Conservation (phyloP, 2,113 vertebrate genomes). For the Danionella cerebrum region DNA sequence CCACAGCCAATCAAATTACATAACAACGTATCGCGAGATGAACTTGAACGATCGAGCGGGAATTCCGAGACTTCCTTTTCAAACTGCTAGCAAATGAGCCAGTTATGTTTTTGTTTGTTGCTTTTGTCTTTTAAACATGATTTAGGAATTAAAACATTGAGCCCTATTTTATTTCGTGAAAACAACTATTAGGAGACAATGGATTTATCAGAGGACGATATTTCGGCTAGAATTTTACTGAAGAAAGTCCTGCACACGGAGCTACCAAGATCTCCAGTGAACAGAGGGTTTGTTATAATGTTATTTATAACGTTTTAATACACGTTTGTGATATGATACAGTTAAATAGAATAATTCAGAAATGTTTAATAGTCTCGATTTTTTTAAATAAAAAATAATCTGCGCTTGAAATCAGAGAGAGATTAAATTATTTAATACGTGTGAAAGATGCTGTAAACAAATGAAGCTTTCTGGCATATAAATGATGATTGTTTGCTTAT, state of each 20-base stretch:
- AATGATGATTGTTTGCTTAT: too few relatives aligned
- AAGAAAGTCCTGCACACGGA: constrained; percentile 53
- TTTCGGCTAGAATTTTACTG: constrained; percentile 58
- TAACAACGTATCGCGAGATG: not conserved
- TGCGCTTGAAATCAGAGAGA: too few relatives aligned
- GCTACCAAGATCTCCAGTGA: constrained; percentile 51
- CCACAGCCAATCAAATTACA: not conserved
- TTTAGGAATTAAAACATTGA: not conserved
- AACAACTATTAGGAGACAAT: constrained; percentile 31
- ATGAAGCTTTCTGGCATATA: too few relatives aligned
- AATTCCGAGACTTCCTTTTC: not conserved
- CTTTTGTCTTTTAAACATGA: not conserved
- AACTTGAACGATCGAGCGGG: not conserved
- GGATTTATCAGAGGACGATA: constrained; percentile 55
- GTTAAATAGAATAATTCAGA: too few relatives aligned
- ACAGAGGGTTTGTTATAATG: constrained; percentile 33
- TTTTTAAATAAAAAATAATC: too few relatives aligned
- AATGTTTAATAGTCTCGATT: too few relatives aligned
- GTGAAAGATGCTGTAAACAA: too few relatives aligned
- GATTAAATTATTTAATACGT: too few relatives aligned
- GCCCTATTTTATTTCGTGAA: not conserved
- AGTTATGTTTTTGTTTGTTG: not conserved
- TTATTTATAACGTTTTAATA: not conserved
- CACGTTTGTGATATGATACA: not conserved
- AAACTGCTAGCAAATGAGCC: not conserved